phyloP scores from a whole-genome alignment of 1,140 invertebrate genomes.

The Aphelinus certus region DNA sequence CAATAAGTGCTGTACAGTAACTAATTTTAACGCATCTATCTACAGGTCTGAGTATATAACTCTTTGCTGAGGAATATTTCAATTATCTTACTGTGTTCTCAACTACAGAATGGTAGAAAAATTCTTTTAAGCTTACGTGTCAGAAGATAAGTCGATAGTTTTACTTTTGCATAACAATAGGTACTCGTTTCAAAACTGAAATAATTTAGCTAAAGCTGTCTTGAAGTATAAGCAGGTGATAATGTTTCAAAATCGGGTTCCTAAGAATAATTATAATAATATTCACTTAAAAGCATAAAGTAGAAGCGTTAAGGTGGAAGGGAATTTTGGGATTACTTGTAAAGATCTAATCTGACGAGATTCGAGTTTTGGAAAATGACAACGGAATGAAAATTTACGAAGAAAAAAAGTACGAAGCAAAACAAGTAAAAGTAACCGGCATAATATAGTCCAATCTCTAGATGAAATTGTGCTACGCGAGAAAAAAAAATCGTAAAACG shows the following conservation, averaged over 20 bases:
- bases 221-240: too few species aligned
- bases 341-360: not conserved
- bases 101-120: not conserved
- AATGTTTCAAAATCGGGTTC: not conserved
- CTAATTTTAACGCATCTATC: slow-evolving; percentile 27
- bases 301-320: slow-evolving; percentile 26
- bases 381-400: not conserved
- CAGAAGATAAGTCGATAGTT: not conserved
- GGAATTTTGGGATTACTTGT: slow-evolving; percentile 6
- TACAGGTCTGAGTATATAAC: slow-evolving; percentile 20
- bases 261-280: not conserved
- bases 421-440: not conserved
- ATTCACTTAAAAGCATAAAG: not conserved
- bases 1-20: slow-evolving; percentile 37
- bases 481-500: slow-evolving; percentile 1
- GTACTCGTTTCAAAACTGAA: too few species aligned
- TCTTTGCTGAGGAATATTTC: not conserved
- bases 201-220: too few species aligned
- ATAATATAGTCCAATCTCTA: not conserved
- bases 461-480: not conserved
- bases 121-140: not conserved
- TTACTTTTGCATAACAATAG: not conserved
- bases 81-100: not conserved
- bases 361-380: not conserved
- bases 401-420: slow-evolving; percentile 4